phyloP scores from a whole-genome alignment of 2,888 invertebrate species.

The Archips crataeganus region DNA sequence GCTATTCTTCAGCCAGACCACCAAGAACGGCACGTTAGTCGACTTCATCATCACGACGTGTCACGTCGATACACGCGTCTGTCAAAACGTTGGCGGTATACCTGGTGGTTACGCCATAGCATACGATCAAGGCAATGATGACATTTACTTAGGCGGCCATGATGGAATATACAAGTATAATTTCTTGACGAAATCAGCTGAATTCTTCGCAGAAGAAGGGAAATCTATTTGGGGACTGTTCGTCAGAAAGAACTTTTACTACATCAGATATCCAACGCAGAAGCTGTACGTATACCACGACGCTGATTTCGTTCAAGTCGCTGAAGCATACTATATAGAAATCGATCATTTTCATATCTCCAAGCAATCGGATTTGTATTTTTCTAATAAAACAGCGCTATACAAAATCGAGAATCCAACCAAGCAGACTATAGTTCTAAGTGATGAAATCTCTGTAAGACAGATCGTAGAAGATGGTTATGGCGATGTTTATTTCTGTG shows the following conservation, averaged over 20 bases:
- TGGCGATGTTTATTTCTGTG: constrained; percentile 71
- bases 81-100: constrained; percentile 58
- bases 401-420: constrained; percentile 64
- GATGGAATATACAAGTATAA: constrained; percentile 78
- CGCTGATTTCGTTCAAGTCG: constrained; percentile 63
- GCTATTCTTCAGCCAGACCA: constrained; percentile 74
- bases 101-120: constrained; percentile 74
- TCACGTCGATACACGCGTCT: constrained; percentile 58
- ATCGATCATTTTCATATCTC: constrained; percentile 71
- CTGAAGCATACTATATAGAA: constrained; percentile 66
- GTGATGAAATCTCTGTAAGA: constrained; percentile 62
- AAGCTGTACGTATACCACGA: constrained; percentile 65
- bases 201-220: constrained; percentile 71
- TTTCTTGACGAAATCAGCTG: constrained; percentile 66
- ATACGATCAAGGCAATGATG: constrained; percentile 73
- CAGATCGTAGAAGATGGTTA: constrained; percentile 72
- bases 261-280: constrained; percentile 74
- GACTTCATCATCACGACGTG: constrained; percentile 71
- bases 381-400: constrained; percentile 73
- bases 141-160: constrained; percentile 75
- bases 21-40: constrained; percentile 58
- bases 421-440: constrained; percentile 54
- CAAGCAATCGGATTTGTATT: constrained; percentile 65
- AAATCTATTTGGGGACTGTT: constrained; percentile 74
- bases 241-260: constrained; percentile 70